phyloP scores from a whole-genome alignment of 2,113 vertebrate species.

The Solenodon paradoxus region DNA sequence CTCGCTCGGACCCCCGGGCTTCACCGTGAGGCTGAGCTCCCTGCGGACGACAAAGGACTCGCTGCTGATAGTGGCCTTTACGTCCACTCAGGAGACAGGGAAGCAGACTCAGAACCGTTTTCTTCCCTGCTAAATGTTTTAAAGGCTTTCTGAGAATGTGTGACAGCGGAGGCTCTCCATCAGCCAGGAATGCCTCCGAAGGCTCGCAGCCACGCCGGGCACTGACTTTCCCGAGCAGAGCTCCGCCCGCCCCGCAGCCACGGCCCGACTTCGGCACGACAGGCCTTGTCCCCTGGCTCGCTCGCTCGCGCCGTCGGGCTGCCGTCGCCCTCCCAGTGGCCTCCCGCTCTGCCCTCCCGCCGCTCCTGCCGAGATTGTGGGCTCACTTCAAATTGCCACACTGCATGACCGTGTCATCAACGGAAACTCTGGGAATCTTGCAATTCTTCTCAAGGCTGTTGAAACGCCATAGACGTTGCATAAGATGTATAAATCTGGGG shows the following conservation, averaged over 20 bases:
- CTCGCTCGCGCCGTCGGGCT: no score
- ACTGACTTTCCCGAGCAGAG: no score
- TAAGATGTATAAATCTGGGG: conserved; percentile 70
- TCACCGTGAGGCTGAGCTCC: background rate
- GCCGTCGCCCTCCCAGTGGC: background rate
- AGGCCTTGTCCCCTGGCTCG: no score
- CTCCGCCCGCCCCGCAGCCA: no score
- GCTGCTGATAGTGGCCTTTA: background rate
- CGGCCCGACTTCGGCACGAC: no score
- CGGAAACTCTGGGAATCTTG: conserved; percentile 74
- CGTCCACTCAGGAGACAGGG: fast-evolving
- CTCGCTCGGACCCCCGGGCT: background rate
- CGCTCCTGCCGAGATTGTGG: conserved; percentile 71
- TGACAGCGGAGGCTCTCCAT: background rate
- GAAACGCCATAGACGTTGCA: conserved; percentile 69
- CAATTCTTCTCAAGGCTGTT: conserved; percentile 45
- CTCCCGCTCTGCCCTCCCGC: background rate
- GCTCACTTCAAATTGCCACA: conserved; percentile 72
- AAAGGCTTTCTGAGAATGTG: background rate
- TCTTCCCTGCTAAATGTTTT: background rate
- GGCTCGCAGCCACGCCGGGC: no score
- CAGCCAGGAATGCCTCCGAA: no score
- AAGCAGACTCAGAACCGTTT: background rate
- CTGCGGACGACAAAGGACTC: background rate
- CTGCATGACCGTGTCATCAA: conserved; percentile 58